These are phyloP conservation scores for Lycocerus yunnanus DNA, from an alignment of 2,888 invertebrate species.

Conservation along the genomic window DNA sequence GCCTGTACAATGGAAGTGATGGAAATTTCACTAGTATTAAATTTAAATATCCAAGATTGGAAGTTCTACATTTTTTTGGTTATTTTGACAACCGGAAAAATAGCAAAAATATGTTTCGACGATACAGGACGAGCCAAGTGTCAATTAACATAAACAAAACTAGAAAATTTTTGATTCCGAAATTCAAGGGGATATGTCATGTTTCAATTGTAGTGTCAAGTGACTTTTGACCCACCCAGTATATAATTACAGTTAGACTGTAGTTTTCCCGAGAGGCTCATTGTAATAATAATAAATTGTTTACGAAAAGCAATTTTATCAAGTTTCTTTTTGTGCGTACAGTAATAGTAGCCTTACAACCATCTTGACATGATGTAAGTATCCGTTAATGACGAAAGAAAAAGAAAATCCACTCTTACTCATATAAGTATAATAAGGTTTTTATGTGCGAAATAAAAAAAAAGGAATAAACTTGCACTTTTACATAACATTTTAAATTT, in stretches of 20 bases:
- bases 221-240: no score
- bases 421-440: not conserved
- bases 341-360: no score
- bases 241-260: not conserved
- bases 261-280: not conserved
- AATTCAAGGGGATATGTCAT: no score
- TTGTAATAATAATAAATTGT: not conserved
- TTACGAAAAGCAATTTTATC: not conserved
- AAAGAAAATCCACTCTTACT: not conserved
- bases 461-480: not conserved
- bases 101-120: not conserved
- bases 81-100: not conserved
- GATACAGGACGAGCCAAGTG: not conserved
- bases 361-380: not conserved
- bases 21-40: not conserved
- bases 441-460: not conserved
- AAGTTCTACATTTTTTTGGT: not conserved
- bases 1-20: not conserved
- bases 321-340: not conserved
- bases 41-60: not conserved
- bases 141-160: no score
- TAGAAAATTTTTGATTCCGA: no score
- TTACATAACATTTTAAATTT: not conserved
- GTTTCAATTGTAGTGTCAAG: no score
- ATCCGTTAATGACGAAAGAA: not conserved